These are phyloP conservation scores for Cyprinodon tularosa DNA, from an alignment of 2,113 vertebrate genomes.

Conservation along the genomic window DNA sequence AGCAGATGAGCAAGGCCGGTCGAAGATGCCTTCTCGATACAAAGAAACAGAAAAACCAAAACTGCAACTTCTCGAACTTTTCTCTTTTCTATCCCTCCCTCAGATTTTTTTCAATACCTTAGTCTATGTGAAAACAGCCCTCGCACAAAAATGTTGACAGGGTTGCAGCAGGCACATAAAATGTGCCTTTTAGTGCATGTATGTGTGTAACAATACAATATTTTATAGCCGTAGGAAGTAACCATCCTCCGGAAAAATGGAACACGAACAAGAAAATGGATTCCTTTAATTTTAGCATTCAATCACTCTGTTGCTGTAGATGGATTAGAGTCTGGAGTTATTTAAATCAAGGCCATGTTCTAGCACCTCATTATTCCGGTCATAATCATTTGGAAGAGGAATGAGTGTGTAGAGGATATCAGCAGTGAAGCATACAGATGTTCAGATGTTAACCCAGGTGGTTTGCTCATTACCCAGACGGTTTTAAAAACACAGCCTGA, in stretches of 20 bases:
- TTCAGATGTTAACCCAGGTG: slow-evolving; percentile 34
- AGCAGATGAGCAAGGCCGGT: no score
- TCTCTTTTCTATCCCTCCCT: no score
- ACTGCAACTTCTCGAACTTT: no score
- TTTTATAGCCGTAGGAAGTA: background rate
- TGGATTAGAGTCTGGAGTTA: slow-evolving; percentile 3
- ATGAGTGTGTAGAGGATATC: slow-evolving; percentile 36
- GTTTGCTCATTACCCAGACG: slow-evolving; percentile 12
- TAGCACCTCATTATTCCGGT: slow-evolving; percentile 48
- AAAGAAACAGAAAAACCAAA: no score
- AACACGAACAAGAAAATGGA: background rate
- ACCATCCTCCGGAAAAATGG: background rate
- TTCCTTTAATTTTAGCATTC: no score
- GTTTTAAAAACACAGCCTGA: slow-evolving; percentile 10
- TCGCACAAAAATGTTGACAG: no score
- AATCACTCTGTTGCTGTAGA: background rate
- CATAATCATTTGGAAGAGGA: slow-evolving; percentile 33
- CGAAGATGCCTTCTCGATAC: no score
- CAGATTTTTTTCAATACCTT: no score
- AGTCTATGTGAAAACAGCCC: no score
- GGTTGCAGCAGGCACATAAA: no score
- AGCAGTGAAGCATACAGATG: slow-evolving; percentile 54
- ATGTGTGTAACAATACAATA: background rate
- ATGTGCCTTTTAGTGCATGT: no score
- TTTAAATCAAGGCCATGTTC: slow-evolving; percentile 35